phyloP scores from a whole-genome alignment of 2,113 vertebrate species.

The Stegastes partitus region DNA sequence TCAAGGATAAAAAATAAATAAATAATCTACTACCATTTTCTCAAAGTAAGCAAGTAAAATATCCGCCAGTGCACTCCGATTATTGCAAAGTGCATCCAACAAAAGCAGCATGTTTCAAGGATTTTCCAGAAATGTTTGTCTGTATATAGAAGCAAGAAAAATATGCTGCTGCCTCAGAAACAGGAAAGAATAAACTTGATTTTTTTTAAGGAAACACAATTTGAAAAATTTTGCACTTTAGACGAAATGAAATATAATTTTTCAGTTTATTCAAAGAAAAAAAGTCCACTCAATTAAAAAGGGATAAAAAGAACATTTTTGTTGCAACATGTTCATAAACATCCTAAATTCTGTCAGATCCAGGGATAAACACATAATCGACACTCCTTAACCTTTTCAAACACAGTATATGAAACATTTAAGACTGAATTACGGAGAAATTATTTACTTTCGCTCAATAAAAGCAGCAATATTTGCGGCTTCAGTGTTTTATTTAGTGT shows the following conservation, averaged over 20 bases:
- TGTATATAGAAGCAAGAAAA: neutral
- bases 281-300: too few species aligned
- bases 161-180: neutral
- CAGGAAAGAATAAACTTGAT: neutral
- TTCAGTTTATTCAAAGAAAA: neutral
- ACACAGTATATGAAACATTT: neutral
- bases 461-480: neutral
- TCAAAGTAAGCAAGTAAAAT: neutral
- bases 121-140: neutral
- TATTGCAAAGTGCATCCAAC: neutral
- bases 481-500: too few species aligned
- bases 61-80: neutral
- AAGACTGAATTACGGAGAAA: neutral
- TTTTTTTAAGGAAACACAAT: neutral
- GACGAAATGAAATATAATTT: neutral
- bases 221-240: neutral
- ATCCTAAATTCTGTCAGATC: neutral
- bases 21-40: too few species aligned
- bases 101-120: neutral
- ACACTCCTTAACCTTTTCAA: neutral
- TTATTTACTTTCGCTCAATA: neutral
- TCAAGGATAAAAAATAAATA: too few species aligned
- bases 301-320: neutral
- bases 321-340: too few species aligned
- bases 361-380: neutral